These are phyloP conservation scores for Ictalurus furcatus DNA, from an alignment of 2,113 vertebrate species.

Conservation along the genomic window DNA sequence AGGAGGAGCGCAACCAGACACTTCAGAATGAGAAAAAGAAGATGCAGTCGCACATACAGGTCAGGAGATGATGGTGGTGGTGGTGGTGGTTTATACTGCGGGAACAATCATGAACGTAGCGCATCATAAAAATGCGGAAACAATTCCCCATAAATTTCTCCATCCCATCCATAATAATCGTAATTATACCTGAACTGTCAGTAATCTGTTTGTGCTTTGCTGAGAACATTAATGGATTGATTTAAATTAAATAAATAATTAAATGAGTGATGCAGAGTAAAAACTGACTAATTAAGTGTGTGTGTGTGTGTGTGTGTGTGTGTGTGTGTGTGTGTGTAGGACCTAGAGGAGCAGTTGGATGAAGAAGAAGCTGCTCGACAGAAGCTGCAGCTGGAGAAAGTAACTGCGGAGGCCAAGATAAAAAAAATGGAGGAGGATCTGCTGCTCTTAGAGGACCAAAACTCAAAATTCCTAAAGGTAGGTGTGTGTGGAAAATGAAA, in stretches of 20 bases:
- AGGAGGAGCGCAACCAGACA: constrained; percentile 94
- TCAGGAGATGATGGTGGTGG: constrained; percentile 50
- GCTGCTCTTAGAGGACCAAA: constrained; percentile 93
- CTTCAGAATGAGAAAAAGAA: constrained; percentile 98
- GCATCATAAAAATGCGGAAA: not conserved
- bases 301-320: no score
- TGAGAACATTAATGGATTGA: no score
- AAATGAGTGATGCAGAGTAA: not conserved
- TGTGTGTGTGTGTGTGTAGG: constrained; percentile 68
- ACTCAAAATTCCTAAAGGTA: constrained; percentile 96
- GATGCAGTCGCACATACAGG: constrained; percentile 96
- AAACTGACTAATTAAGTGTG: not conserved
- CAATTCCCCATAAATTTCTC: no score
- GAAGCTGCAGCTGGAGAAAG: constrained; percentile 96
- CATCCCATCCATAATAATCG: no score
- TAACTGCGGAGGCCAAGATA: constrained; percentile 95
- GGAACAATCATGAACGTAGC: not conserved
- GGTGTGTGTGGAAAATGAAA: constrained; percentile 23
- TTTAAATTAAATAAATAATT: not conserved
- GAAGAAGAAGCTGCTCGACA: constrained; percentile 96
- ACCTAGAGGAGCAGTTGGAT: constrained; percentile 95
- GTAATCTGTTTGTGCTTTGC: no score
- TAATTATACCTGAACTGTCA: no score
- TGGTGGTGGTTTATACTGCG: no score
- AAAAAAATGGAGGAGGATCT: constrained; percentile 99